Evolutionary conservation across 2,797 vertebrate genomes (phyloP), one percentile per base, ranked within the genome.

Genomic region (Tragelaphus oryx): DNA sequence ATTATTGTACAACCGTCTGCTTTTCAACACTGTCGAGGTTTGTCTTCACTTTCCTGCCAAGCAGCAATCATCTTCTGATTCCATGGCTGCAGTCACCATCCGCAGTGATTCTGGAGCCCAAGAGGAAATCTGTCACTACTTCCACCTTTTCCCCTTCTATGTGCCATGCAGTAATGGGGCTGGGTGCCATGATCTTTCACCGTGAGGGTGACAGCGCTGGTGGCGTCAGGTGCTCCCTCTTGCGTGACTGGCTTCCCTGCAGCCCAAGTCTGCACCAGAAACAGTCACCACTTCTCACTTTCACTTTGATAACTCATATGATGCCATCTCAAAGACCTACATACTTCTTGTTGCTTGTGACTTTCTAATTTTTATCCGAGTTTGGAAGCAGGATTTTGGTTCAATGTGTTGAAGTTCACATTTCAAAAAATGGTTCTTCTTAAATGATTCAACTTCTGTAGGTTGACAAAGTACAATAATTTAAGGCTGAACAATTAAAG

Each of bases 371-470:
- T 86, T 75, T 57, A 52, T 41, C n/a, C 7, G 10, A 5, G 6
- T 50, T n/a, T 93, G 37, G 74, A 94, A 85, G 65, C 22, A 52
- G 22, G 80, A 48, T 93, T 96, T 87, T 93, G 33, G 90, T 93
- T 94, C 78, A 85, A 48, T 24, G 48, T 92, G n/a, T 75, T 90
- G 75, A 95, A 92, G 44, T 82, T 75, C 9, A 83, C 16, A 80
- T 78, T 94, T 89, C 80, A 93, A 89, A 74, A 91, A 89, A 89
- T 50, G 28, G 13, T 86, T 87, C 75, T 94, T 89, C 83, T 94
- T 92, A 85, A 92, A 85, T 79, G 54, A 95, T 91, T 82, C 83
- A 95, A 90, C 14, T 74, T 93, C 91, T 2, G 12, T 5, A 89
- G 60, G 28, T 1, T 85, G 37, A 93, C 41, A 81, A 89, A 84